These are phyloP conservation scores for Phylloscopus trochilus DNA, from an alignment of 2,113 vertebrate genomes.

Conservation along the genomic window DNA sequence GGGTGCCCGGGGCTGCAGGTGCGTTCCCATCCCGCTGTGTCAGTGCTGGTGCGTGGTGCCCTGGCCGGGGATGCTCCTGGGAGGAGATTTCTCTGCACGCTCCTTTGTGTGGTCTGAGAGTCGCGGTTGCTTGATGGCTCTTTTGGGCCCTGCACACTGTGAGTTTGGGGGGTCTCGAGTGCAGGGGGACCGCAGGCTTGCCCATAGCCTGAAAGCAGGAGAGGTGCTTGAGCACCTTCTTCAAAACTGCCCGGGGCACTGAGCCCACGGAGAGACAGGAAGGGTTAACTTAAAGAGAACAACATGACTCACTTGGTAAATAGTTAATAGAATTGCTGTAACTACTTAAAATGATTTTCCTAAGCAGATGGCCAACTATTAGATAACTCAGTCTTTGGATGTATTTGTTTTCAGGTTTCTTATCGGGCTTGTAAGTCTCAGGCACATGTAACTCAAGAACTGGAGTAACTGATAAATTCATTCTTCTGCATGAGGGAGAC, in stretches of 20 bases:
- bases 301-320: constrained; percentile 40
- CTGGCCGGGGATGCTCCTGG: background rate
- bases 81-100: background rate
- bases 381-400: constrained; percentile 14
- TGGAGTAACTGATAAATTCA: background rate
- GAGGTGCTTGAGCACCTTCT: background rate
- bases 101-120: background rate
- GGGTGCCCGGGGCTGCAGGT: background rate
- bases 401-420: constrained; percentile 36
- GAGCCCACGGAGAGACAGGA: background rate
- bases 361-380: constrained; percentile 51
- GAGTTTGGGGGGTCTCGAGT: background rate
- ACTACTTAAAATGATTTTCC: constrained; percentile 49
- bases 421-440: background rate
- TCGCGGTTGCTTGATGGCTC: background rate
- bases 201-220: background rate
- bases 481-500: background rate
- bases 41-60: background rate
- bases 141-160: background rate
- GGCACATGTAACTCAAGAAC: background rate
- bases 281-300: constrained; percentile 32
- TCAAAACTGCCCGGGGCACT: background rate
- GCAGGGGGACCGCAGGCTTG: background rate
- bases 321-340: constrained; percentile 29
- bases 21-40: fast-evolving